Percentiles rank a stretch among this genome's conserved stretches.
These are phyloP conservation scores for Oenanthe melanoleuca DNA, from an alignment of 2,113 vertebrate genomes.

Conservation along the genomic window DNA sequence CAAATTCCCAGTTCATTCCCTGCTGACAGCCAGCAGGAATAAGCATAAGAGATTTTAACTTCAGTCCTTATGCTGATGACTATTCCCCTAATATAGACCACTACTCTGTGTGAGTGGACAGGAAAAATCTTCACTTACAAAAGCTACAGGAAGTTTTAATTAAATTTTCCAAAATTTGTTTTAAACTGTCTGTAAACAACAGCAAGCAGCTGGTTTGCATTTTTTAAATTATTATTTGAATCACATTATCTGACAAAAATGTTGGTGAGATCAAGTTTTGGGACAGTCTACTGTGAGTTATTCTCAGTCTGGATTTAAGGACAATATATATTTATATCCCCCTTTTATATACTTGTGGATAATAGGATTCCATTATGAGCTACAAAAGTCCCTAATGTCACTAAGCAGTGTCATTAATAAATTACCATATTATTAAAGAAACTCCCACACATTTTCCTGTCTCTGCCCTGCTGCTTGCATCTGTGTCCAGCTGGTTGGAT, in stretches of 20 bases:
- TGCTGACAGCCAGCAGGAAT: background rate
- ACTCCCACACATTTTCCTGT: background rate
- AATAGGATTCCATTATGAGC: background rate
- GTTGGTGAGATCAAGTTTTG: slow-evolving; percentile 16
- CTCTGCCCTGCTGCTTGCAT: background rate
- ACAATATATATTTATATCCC: background rate
- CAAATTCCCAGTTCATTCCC: background rate
- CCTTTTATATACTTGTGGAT: background rate
- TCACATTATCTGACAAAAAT: slow-evolving; percentile 35
- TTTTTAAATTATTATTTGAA: background rate
- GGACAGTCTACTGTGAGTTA: background rate
- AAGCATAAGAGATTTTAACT: background rate
- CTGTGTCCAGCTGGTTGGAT: background rate
- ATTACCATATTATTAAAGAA: background rate
- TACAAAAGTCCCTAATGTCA: background rate
- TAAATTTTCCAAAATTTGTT: background rate
- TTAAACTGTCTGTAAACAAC: background rate
- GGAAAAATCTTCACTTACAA: background rate
- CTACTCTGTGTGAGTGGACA: background rate
- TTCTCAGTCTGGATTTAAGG: background rate
- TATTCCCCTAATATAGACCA: background rate
- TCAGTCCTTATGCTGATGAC: background rate
- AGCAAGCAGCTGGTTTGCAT: background rate
- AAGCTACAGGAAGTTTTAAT: background rate
- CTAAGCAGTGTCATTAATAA: background rate